Evolutionary conservation across 2,888 invertebrate genomes (phyloP), one percentile per base, ranked within the genome.

Genomic region (Mechanitis mazaeus): DNA sequence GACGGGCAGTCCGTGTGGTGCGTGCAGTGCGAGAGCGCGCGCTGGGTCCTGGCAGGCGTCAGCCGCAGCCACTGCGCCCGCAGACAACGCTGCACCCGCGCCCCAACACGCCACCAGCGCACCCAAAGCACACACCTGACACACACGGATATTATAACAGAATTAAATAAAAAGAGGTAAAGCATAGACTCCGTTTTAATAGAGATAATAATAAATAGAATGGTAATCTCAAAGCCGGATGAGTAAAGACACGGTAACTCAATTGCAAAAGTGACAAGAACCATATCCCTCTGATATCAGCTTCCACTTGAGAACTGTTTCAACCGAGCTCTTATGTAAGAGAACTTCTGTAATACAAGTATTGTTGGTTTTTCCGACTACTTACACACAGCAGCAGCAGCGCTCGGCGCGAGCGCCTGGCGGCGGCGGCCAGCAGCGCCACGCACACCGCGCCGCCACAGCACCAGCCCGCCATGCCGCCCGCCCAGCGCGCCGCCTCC

Each of bases 371-470:
- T 45, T 7, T 45, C 35, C 9, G 54, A 56, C 35, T 94, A 83
- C 96, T 94, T 35, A 97, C 97, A 67, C 96, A 96, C 73, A 97
- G 96, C 90, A 96, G 92, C 75, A 98, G 95, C 59, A 98, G 92
- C 59, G 97, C 96, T 75, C 97, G 96, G 58, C 97, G 93, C 28
- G 96, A 97, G 83, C 97, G 96, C 35, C 88, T 91, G 28, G 96
- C 96, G 67, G 97, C 96, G 67, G 97, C 98, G 72, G 97, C 95
- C 65, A 98, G 92, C 74, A 97, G 92, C 66, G 97, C 94, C 65
- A 97, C 94, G 87, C 97, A 97, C 57, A 97, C 93, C 33, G 96
- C 94, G 67, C 97, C 93, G 71, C 97, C 93, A 74, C 95, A 92
- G 77, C 96, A 96, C 83, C 97, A 92, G 64, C 97, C 93, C 64